Conservation (phyloP, 1,140 invertebrate species). For the Nixonia krombeini region DNA sequence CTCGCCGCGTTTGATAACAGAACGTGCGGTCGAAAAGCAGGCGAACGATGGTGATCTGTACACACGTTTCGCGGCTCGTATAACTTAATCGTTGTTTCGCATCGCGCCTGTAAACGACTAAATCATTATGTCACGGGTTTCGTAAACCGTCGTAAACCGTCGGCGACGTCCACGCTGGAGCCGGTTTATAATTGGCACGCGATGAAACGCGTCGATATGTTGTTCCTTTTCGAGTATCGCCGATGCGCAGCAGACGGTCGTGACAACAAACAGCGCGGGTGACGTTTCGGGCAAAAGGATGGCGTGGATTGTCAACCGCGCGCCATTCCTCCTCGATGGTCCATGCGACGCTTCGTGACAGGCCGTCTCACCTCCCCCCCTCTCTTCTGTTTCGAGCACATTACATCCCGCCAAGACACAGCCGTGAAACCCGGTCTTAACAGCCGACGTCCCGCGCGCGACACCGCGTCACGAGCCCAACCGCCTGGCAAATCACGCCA, state of each 20-base stretch:
- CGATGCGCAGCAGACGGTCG: not conserved
- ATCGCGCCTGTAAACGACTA: not conserved
- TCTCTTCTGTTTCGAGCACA: slow-evolving; percentile 2
- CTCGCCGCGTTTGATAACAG: slow-evolving; percentile 24
- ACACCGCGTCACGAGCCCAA: slow-evolving; percentile 6
- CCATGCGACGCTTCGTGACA: slow-evolving; percentile 38
- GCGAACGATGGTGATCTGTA: too few species aligned
- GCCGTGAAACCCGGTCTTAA: slow-evolving; percentile 10
- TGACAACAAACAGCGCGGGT: not conserved
- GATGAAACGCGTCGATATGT: too few species aligned
- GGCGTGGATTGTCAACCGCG: too few species aligned
- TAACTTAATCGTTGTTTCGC: slow-evolving; percentile 10
- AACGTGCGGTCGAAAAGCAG: slow-evolving; percentile 16
- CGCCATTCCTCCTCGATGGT: slow-evolving; percentile 14
- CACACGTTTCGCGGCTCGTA: not conserved
- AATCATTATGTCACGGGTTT: slow-evolving; percentile 7
- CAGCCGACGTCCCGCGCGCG: slow-evolving; percentile 15
- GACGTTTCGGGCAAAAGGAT: not conserved
- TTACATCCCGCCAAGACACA: not conserved
- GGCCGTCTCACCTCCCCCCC: slow-evolving; percentile 7
- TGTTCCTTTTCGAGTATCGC: not conserved
- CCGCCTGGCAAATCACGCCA: slow-evolving; percentile 8
- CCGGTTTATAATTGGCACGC: too few species aligned
- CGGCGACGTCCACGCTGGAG: too few species aligned
- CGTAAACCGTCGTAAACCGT: not conserved